Percentiles rank a stretch among this genome's conserved stretches.
Evolutionary conservation across 2,797 vertebrate species (phyloP).

Genomic region (Geotrypetes seraphini): DNA sequence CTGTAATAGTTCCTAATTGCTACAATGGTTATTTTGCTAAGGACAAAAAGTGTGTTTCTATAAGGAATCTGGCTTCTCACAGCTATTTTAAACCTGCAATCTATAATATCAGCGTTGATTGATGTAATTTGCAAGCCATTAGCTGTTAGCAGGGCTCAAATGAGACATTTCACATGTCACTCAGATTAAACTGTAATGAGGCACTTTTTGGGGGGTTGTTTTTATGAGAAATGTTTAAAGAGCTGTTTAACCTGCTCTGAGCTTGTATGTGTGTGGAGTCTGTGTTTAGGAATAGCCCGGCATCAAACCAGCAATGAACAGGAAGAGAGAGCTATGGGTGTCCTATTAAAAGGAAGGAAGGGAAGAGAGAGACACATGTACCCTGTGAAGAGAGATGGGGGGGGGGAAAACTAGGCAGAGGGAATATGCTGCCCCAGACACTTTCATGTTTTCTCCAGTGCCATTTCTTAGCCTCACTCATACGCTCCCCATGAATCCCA

Average conservation of each 20-base stretch:
- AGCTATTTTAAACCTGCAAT: slow-evolving; percentile 21
- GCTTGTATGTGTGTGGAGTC: too few relatives aligned
- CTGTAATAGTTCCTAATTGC: slow-evolving; percentile 2
- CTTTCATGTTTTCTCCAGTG: too few relatives aligned
- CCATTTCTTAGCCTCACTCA: too few relatives aligned
- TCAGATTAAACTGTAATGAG: slow-evolving; percentile 1
- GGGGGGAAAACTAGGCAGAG: too few relatives aligned
- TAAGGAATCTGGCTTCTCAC: slow-evolving; percentile 30
- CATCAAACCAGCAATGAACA: too few relatives aligned
- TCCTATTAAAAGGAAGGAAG: background rate
- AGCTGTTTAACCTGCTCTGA: too few relatives aligned
- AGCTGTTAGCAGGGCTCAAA: slow-evolving; percentile 20
- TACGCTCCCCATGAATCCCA: too few relatives aligned
- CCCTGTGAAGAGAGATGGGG: too few relatives aligned
- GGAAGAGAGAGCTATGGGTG: slow-evolving; percentile 17
- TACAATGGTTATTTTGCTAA: slow-evolving; percentile 21
- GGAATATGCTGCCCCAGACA: too few relatives aligned
- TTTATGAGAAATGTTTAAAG: background rate
- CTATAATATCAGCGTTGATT: slow-evolving; percentile 40
- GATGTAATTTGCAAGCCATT: slow-evolving; percentile 50
- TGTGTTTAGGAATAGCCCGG: too few relatives aligned
- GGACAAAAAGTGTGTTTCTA: slow-evolving; percentile 18
- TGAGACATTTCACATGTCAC: slow-evolving; percentile 14
- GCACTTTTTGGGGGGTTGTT: background rate
- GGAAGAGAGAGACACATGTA: too few relatives aligned